Base-by-base conservation (phyloP, 30 jellyfish, hydroid and myxozoan genomes). In the Rhopilema esculentum region DNA sequence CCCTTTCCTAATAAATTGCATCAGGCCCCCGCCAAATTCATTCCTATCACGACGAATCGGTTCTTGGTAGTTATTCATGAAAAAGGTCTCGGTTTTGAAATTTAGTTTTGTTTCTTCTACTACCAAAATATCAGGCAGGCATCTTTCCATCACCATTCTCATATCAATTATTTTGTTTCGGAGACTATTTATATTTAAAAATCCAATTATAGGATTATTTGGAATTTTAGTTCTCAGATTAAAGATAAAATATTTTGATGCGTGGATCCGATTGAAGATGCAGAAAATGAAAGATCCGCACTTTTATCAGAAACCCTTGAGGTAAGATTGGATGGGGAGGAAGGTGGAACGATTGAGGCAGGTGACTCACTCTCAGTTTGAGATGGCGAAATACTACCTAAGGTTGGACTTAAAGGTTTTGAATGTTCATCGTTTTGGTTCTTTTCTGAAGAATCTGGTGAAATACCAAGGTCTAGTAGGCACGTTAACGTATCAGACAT, bases 21-120 rank as follows among this genome's bases (percentile, higher is more conserved):
- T 31, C 31, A 48, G 67, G 83, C 83, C 83, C 68, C 67, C 83
- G 17, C 83, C 78, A 72, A 19, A 48, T 72, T 72, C 86, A 52
- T 75, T 75, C 51, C 86, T 75, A 75, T 75, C 86, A 75, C 66
- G 68, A 72, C 67, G 83, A 29, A 72, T 29, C 22, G 67, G 83
- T 17, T 72, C 29, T 24, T 72, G 74, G 53, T 75, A 75, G 86
- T 52, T 52, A 32, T 33, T 75, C 49, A 49, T 49, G 0, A 75
- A 74, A 78, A 78, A 78, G 88, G 61, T 23, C 73, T 78, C 88
- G 64, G 88, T 63, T 62, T 62, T 78, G 65, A 78, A 78, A 52
- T 53, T 78, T 62, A 51, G 50, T 57, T 78, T 69, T 69, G 80
- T 69, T 69, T 69, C 80, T 28, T 69, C 80, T 69, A 69, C 23